These are phyloP conservation scores for Pangasianodon gigas DNA, from an alignment of 2,113 vertebrate genomes.

Conservation along the genomic window DNA sequence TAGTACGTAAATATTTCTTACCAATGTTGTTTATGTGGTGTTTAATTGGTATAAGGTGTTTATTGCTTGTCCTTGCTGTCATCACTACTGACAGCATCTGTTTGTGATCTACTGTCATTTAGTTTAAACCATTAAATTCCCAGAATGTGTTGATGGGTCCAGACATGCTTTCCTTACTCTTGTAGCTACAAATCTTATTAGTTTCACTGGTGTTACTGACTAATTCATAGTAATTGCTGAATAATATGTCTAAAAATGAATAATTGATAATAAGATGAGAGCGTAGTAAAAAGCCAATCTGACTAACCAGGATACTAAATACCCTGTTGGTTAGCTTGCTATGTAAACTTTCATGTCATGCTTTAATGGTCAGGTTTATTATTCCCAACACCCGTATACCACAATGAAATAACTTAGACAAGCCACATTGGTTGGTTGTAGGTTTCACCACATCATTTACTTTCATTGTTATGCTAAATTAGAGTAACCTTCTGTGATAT, in stretches of 20 bases:
- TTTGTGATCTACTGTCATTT: background rate
- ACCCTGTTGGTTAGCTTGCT: background rate
- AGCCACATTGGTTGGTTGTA: background rate
- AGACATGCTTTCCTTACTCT: background rate
- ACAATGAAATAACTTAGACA: slow-evolving; percentile 9
- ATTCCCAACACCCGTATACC: background rate
- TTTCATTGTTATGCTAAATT: background rate
- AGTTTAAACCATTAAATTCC: background rate
- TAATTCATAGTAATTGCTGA: background rate
- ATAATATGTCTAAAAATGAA: background rate
- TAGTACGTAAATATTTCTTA: background rate
- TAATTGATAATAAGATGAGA: background rate
- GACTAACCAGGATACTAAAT: background rate
- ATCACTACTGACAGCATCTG: background rate
- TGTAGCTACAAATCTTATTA: background rate
- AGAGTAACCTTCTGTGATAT: background rate
- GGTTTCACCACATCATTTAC: slow-evolving; percentile 4
- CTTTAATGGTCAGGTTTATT: background rate
- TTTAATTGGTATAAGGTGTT: background rate
- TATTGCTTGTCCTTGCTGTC: background rate
- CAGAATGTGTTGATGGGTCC: background rate
- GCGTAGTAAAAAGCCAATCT: background rate
- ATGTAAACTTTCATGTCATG: background rate
- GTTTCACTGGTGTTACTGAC: background rate
- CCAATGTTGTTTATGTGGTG: background rate